These are phyloP conservation scores for Chaetodon auriga DNA, from an alignment of 2,113 vertebrate species.

Conservation along the genomic window DNA sequence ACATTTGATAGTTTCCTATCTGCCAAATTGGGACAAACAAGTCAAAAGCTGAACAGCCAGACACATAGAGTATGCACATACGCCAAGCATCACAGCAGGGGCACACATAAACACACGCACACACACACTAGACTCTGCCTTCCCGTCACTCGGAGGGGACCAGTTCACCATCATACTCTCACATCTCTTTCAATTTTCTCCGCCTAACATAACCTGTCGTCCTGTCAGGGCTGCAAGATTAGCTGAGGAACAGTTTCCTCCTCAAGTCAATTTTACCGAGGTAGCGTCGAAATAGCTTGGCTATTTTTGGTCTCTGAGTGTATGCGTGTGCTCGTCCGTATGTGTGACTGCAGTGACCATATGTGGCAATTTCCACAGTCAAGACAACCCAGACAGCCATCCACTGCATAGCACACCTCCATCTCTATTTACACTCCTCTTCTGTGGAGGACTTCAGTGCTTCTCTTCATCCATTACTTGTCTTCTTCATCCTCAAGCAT, in stretches of 20 bases:
- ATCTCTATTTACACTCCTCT: constrained; percentile 18
- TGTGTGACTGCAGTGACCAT: constrained; percentile 24
- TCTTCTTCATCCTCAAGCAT: constrained; percentile 19
- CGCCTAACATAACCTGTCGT: constrained; percentile 33
- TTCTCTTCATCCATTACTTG: constrained; percentile 33
- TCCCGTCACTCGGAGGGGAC: constrained; percentile 8
- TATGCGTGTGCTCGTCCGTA: constrained; percentile 4
- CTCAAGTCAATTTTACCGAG: constrained; percentile 35
- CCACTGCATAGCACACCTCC: constrained; percentile 18
- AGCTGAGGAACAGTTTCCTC: constrained; percentile 38
- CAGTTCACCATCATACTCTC: constrained; percentile 8
- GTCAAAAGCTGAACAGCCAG: constrained; percentile 13
- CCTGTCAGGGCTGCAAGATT: constrained; percentile 36
- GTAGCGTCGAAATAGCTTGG: constrained; percentile 8
- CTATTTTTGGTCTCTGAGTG: constrained; percentile 37
- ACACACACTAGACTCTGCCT: constrained; percentile 6
- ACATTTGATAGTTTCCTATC: constrained; percentile 46
- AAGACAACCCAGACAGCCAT: constrained; percentile 43
- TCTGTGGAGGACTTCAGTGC: constrained; percentile 10
- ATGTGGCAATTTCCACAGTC: constrained; percentile 12
- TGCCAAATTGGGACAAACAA: constrained; percentile 33
- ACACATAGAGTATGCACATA: constrained; percentile 1
- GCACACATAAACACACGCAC: background rate
- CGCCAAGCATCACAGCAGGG: background rate
- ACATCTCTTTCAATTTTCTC: constrained; percentile 31